Percentiles rank a stretch among this genome's conserved stretches.
These are phyloP conservation scores for Muraenolepis orangiensis DNA, from an alignment of 2,797 vertebrate species.

Conservation along the genomic window DNA sequence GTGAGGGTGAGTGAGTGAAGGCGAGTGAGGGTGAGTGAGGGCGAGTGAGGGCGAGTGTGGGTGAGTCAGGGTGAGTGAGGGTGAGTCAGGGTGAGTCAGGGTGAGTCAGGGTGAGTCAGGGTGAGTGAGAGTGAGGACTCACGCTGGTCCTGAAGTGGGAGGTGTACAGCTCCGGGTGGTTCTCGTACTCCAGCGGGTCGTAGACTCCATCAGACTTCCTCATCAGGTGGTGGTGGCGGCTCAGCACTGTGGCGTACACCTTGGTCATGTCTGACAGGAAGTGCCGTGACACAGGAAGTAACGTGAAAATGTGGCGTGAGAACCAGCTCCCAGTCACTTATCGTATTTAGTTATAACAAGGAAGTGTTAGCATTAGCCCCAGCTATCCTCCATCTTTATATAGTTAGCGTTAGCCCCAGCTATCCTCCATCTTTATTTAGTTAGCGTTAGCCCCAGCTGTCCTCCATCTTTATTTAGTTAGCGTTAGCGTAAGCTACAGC, in stretches of 20 bases:
- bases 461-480: too few relatives aligned
- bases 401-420: too few relatives aligned
- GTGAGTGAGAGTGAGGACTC: conserved; percentile 57
- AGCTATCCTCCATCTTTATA: too few relatives aligned
- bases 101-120: not conserved
- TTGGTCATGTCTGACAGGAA: conserved; percentile 81
- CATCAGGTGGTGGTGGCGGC: conserved; percentile 92
- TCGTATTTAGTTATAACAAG: too few relatives aligned
- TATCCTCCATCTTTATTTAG: too few relatives aligned
- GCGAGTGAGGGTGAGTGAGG: not conserved
- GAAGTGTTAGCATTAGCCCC: too few relatives aligned
- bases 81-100: not conserved
- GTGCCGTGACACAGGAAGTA: not conserved
- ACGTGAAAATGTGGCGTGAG: not conserved
- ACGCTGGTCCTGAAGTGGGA: conserved; percentile 90
- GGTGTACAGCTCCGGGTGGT: conserved; percentile 87
- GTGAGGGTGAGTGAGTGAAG: not conserved
- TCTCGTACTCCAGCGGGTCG: conserved; percentile 89
- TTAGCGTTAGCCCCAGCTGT: too few relatives aligned
- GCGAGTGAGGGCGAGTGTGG: not conserved
- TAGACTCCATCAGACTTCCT: conserved; percentile 87
- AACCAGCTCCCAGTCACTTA: too few relatives aligned
- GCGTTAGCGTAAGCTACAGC: too few relatives aligned
- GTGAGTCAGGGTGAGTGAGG: conserved; percentile 4
- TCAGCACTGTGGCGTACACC: conserved; percentile 93